Percentiles rank a stretch among this genome's conserved stretches.
Conservation (phyloP, 2,797 vertebrate genomes). For the Coranthus polyacanthus region DNA sequence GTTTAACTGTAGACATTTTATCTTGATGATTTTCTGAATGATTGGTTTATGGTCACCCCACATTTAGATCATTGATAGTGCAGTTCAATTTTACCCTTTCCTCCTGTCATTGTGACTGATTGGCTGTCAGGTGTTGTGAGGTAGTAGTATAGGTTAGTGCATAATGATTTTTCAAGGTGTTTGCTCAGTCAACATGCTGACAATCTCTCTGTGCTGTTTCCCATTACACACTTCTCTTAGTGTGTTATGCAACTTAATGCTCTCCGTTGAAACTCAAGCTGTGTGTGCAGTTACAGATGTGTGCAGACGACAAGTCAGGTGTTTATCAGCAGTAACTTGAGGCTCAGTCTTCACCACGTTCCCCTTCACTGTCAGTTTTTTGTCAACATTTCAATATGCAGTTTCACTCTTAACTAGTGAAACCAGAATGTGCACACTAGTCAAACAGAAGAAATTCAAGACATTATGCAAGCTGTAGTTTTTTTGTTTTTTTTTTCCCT, state of each 20-base stretch:
- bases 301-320: slow-evolving; percentile 17
- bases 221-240: neutral
- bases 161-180: too few species aligned
- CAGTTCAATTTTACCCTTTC: neutral
- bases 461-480: slow-evolving; percentile 10
- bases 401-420: slow-evolving; percentile 4
- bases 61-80: neutral
- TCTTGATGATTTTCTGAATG: slow-evolving; percentile 6
- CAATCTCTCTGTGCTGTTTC: slow-evolving; percentile 10
- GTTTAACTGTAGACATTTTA: slow-evolving; percentile 15
- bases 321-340: slow-evolving; percentile 30
- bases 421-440: slow-evolving; percentile 6
- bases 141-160: slow-evolving; percentile 4
- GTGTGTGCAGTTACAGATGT: slow-evolving; percentile 36
- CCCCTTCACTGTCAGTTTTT: slow-evolving; percentile 9
- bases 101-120: neutral
- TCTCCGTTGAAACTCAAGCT: slow-evolving; percentile 17
- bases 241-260: slow-evolving; percentile 19
- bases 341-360: slow-evolving; percentile 12
- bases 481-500: too few species aligned
- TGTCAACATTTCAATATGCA: neutral
- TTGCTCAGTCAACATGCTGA: slow-evolving; percentile 20
- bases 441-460: slow-evolving; percentile 11
- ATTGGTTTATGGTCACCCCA: slow-evolving; percentile 5
- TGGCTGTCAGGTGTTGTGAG: slow-evolving; percentile 5